phyloP scores from a whole-genome alignment of 2,797 vertebrate species.

The Macrochelys suwanniensis region DNA sequence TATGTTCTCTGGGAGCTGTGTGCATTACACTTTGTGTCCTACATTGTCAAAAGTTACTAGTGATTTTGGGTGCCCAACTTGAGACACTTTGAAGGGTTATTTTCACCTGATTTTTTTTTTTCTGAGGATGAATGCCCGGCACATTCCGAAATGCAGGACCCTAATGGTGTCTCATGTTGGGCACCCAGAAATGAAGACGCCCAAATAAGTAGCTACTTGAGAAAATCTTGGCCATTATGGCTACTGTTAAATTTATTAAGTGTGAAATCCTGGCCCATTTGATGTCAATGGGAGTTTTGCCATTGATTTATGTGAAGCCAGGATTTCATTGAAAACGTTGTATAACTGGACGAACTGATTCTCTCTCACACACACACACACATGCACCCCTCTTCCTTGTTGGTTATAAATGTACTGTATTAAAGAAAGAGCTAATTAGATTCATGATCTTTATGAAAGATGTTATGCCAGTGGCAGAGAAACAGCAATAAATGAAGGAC shows the following conservation, averaged over 20 bases:
- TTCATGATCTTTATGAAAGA: not conserved
- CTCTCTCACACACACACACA: not conserved
- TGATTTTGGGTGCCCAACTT: slow-evolving; percentile 29
- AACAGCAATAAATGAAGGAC: not conserved
- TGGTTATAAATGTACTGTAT: not conserved
- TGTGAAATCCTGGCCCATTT: not conserved
- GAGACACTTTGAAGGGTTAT: not conserved
- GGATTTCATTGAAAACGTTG: not conserved
- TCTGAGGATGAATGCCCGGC: not conserved
- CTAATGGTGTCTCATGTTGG: not conserved
- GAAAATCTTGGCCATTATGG: not conserved
- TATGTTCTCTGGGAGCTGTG: not conserved
- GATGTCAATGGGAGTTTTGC: slow-evolving; percentile 2
- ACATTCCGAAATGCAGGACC: not conserved
- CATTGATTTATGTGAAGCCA: not conserved
- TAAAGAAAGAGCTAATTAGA: slow-evolving; percentile 4
- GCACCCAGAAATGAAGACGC: not conserved
- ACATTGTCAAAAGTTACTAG: not conserved
- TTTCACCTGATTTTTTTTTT: not conserved
- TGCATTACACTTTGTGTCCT: not conserved
- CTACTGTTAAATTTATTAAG: slow-evolving; percentile 32
- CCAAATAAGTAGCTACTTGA: slow-evolving; percentile 1
- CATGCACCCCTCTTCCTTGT: not conserved
- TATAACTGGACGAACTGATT: not conserved
- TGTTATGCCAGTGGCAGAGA: not conserved